phyloP scores from a whole-genome alignment of 2,113 vertebrate species.

The Macquaria australasica region DNA sequence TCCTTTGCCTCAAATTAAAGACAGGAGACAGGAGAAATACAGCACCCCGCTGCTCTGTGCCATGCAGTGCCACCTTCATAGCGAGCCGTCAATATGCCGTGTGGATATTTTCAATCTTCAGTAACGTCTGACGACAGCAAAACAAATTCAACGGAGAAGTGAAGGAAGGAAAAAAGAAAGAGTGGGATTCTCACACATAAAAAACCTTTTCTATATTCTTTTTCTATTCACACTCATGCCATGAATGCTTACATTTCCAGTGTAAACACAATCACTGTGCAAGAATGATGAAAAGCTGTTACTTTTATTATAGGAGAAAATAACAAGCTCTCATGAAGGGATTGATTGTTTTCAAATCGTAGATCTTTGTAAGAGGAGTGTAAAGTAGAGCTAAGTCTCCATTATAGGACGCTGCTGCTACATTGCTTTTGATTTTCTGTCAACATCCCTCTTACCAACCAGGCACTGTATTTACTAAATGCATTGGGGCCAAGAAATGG shows the following conservation, averaged over 20 bases:
- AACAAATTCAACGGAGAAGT: slow-evolving; percentile 57
- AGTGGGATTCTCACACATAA: slow-evolving; percentile 69
- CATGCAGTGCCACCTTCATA: slow-evolving; percentile 64
- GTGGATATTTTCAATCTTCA: slow-evolving; percentile 64
- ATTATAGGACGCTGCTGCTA: slow-evolving; percentile 81
- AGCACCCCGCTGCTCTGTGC: slow-evolving; percentile 26
- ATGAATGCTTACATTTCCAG: slow-evolving; percentile 72
- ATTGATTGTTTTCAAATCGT: slow-evolving; percentile 87
- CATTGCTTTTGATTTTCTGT: slow-evolving; percentile 87
- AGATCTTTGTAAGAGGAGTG: slow-evolving; percentile 85
- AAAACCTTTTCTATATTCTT: slow-evolving; percentile 48
- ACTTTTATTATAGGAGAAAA: slow-evolving; percentile 84
- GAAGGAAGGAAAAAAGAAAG: slow-evolving; percentile 40
- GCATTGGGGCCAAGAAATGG: slow-evolving; percentile 77
- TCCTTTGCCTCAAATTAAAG: slow-evolving; percentile 53
- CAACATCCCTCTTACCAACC: slow-evolving; percentile 85
- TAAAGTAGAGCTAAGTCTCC: slow-evolving; percentile 87
- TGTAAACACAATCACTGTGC: slow-evolving; percentile 78
- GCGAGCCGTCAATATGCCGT: slow-evolving; percentile 35
- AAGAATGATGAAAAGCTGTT: slow-evolving; percentile 80
- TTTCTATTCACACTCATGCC: slow-evolving; percentile 56
- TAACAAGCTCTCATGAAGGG: slow-evolving; percentile 85
- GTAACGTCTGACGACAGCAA: slow-evolving; percentile 63
- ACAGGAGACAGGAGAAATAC: slow-evolving; percentile 32
- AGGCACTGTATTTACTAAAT: slow-evolving; percentile 82